Percentiles rank a stretch among this genome's conserved stretches.
Conservation (phyloP, 1,140 invertebrate species). For the Paraescarpia echinospica region DNA sequence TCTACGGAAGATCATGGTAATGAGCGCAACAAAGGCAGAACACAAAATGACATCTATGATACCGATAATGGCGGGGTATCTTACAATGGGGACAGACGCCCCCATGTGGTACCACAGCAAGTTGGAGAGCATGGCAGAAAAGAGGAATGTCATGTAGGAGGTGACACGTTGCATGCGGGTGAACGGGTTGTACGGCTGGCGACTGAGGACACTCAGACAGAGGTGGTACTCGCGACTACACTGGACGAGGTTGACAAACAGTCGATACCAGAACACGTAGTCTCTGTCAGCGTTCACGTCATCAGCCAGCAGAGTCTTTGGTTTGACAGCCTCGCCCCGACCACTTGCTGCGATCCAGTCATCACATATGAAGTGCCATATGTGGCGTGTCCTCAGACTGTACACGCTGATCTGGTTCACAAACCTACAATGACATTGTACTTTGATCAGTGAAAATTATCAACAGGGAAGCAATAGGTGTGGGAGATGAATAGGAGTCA, state of each 20-base stretch:
- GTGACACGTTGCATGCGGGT: slow-evolving; percentile 52
- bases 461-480: too few species aligned
- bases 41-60: not conserved
- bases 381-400: not conserved
- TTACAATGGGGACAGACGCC: not conserved
- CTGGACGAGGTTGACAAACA: not conserved
- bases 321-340: not conserved
- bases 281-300: not conserved
- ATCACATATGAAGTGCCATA: not conserved
- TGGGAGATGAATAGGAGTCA: too few species aligned
- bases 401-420: not conserved
- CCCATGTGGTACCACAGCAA: slow-evolving; percentile 47
- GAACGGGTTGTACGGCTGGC: slow-evolving; percentile 48
- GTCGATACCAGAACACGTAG: not conserved
- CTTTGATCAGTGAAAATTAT: not conserved
- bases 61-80: not conserved
- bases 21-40: not conserved
- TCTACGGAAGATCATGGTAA: not conserved
- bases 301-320: not conserved
- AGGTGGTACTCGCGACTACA: slow-evolving; percentile 41
- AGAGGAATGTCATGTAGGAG: slow-evolving; percentile 47
- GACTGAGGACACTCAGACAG: slow-evolving; percentile 49
- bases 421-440: not conserved
- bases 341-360: not conserved
- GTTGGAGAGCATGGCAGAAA: slow-evolving; percentile 47